Conservation (phyloP, 2,113 vertebrate genomes). For the Ovis canadensis region DNA sequence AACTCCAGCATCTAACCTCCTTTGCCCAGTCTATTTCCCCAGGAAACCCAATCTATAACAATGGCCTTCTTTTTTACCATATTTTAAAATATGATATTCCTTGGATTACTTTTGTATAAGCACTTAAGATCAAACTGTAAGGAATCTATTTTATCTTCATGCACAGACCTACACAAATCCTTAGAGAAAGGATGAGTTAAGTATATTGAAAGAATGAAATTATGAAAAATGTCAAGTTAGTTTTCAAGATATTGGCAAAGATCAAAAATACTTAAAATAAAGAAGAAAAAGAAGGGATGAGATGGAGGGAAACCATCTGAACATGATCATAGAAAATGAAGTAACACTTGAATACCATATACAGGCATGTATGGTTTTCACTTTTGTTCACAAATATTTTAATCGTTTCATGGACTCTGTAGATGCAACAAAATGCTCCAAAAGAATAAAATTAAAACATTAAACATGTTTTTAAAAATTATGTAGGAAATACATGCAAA, state of each 20-base stretch:
- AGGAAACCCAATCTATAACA: background rate
- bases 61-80: background rate
- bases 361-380: background rate
- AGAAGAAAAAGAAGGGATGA: background rate
- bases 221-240: background rate
- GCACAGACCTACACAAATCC: fast-evolving
- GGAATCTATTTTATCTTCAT: background rate
- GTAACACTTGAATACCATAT: background rate
- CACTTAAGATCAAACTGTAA: background rate
- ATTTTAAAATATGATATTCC: background rate
- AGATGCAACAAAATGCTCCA: background rate
- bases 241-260: background rate
- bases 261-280: background rate
- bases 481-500: background rate
- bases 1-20: background rate
- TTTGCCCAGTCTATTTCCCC: background rate
- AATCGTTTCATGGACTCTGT: background rate
- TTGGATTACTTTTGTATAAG: background rate
- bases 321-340: background rate
- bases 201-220: background rate
- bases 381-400: background rate
- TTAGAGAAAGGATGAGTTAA: background rate
- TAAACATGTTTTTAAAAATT: background rate
- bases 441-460: background rate
- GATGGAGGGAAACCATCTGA: background rate